A percentile compares a stretch with the other conserved stretches of the same genome.
phyloP scores from a whole-genome alignment of 2,888 invertebrate species.

The Morinoia aosen region DNA sequence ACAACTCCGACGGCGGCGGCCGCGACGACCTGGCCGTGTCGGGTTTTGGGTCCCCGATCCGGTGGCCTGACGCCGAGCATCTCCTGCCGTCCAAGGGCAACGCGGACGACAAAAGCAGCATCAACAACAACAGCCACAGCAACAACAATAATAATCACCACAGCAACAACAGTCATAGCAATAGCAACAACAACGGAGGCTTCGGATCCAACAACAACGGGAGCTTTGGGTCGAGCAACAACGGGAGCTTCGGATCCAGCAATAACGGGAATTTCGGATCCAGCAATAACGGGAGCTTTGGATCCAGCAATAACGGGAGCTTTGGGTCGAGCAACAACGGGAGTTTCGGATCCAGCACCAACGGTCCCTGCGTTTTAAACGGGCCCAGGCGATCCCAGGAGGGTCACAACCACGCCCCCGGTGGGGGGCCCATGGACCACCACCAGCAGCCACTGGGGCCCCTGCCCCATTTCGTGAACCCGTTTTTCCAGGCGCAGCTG shows the following conservation, averaged over 20 bases:
- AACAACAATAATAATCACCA: too few relatives aligned
- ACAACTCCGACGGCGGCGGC: conserved; percentile 65
- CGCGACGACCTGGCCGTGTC: conserved; percentile 50
- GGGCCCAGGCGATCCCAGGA: conserved; percentile 9
- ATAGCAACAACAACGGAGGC: neutral
- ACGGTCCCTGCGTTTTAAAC: neutral
- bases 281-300: neutral
- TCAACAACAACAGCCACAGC: neutral
- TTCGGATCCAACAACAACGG: neutral
- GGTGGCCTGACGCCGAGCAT: conserved; percentile 58
- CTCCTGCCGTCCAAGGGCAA: conserved; percentile 31
- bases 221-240: neutral
- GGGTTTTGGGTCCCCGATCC: conserved; percentile 54
- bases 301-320: neutral
- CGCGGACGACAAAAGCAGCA: neutral
- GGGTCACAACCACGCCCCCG: neutral
- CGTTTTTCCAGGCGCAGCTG: conserved; percentile 63
- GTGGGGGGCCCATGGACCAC: conserved; percentile 27
- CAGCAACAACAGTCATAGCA: neutral
- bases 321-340: neutral
- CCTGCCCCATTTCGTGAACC: conserved; percentile 64
- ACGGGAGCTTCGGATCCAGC: neutral
- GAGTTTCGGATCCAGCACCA: neutral
- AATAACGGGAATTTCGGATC: neutral
- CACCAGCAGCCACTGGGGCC: conserved; percentile 56